Evolutionary conservation across 2,113 vertebrate species (phyloP).

Genomic region (Pavo muticus): DNA sequence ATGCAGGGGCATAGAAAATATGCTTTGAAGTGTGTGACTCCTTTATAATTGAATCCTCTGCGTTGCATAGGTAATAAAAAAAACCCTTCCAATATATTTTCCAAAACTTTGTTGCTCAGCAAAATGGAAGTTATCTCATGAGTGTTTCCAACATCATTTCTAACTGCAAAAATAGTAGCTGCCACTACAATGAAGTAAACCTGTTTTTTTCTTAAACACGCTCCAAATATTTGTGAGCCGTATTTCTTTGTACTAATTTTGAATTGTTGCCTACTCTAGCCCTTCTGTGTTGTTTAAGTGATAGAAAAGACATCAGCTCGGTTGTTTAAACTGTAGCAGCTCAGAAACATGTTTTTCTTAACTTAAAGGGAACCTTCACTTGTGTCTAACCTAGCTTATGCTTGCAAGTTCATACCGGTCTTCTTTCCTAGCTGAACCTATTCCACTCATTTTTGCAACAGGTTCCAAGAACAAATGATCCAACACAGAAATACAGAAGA

Average conservation of each 20-base stretch:
- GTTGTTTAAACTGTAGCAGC: background rate
- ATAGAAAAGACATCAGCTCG: background rate
- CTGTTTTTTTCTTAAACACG: background rate
- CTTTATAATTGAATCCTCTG: background rate
- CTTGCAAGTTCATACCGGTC: background rate
- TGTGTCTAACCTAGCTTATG: background rate
- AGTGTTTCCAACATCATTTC: background rate
- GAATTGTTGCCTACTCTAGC: background rate
- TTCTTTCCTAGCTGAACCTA: background rate
- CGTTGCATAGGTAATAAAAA: background rate
- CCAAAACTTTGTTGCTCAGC: background rate
- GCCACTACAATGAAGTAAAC: background rate
- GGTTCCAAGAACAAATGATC: background rate
- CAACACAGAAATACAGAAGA: background rate
- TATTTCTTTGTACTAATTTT: background rate
- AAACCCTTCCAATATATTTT: background rate
- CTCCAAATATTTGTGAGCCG: background rate
- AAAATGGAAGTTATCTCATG: background rate
- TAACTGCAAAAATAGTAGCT: background rate
- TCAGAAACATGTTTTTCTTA: background rate
- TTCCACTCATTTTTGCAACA: background rate
- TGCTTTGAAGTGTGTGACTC: background rate
- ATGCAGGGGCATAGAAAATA: background rate
- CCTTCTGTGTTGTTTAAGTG: background rate
- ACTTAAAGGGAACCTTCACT: background rate